Conservation (phyloP, 2,113 vertebrate genomes). For the Lota lota region DNA sequence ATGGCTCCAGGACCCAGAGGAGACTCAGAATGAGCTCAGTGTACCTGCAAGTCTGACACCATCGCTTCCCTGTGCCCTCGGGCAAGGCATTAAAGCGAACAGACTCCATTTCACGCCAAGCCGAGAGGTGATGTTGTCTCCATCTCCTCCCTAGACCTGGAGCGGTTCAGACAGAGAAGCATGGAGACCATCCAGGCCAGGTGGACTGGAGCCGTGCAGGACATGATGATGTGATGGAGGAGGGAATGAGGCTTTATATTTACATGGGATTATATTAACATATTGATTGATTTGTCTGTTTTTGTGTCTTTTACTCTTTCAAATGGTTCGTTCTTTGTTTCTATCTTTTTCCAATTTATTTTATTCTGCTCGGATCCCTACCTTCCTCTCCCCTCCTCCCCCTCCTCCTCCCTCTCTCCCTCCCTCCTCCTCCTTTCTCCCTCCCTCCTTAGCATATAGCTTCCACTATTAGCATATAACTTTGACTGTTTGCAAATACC, state of each 20-base stretch:
- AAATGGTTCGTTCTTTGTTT: background rate
- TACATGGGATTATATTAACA: background rate
- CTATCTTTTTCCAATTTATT: background rate
- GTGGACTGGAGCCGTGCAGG: no score
- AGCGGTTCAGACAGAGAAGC: no score
- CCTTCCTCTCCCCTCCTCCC: background rate
- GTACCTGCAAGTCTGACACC: slow-evolving; percentile 36
- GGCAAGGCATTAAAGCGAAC: slow-evolving; percentile 40
- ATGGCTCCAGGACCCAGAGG: slow-evolving; percentile 47
- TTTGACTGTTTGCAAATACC: no score
- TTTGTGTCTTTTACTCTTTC: slow-evolving; percentile 19
- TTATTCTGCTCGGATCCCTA: background rate
- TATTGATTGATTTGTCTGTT: background rate
- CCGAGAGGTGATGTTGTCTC: background rate
- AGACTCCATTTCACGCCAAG: slow-evolving; percentile 9
- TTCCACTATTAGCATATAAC: no score
- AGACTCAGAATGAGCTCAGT: slow-evolving; percentile 41
- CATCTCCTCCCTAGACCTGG: no score
- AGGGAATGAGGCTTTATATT: no score
- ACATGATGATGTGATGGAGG: no score
- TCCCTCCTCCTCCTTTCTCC: background rate
- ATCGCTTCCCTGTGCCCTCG: slow-evolving; percentile 25
- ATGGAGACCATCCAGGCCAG: no score
- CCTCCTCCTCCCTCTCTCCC: background rate
- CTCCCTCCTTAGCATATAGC: background rate